A percentile compares a stretch with the other conserved stretches of the same genome.
phyloP scores from a whole-genome alignment of 1,140 invertebrate genomes.

The Papilio xuthus region DNA sequence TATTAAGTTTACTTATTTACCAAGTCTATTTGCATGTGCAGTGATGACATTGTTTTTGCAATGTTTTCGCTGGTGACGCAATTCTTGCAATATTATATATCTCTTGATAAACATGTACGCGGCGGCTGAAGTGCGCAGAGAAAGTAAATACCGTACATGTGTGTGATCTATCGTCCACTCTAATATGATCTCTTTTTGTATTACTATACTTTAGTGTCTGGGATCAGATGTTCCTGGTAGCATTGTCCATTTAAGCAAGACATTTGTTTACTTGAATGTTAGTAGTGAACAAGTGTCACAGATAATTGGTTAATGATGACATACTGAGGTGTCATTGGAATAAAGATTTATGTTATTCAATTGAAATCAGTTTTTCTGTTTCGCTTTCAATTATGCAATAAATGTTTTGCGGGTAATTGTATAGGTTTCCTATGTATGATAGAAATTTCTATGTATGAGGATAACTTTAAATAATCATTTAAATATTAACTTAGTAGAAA shows the following conservation, averaged over 20 bases:
- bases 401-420: not conserved
- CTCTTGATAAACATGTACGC: conserved; percentile 31
- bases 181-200: not conserved
- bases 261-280: not conserved
- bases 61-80: conserved; percentile 22
- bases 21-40: not conserved
- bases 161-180: conserved; percentile 13
- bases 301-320: conserved; percentile 1
- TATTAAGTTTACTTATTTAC: not conserved
- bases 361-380: conserved; percentile 21
- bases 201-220: too few species aligned
- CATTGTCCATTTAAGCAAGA: not conserved
- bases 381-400: conserved; percentile 15
- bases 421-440: not conserved
- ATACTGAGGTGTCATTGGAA: not conserved
- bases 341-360: conserved; percentile 21
- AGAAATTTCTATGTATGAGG: not conserved
- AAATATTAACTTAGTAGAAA: not conserved
- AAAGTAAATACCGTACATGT: conserved; percentile 20
- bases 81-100: conserved; percentile 31
- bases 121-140: conserved; percentile 15
- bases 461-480: not conserved
- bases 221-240: not conserved
- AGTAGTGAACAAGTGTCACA: not conserved
- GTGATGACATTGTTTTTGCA: conserved; percentile 24